Base-by-base conservation (phyloP, 2,113 vertebrate genomes). In the Nipponia nippon region DNA sequence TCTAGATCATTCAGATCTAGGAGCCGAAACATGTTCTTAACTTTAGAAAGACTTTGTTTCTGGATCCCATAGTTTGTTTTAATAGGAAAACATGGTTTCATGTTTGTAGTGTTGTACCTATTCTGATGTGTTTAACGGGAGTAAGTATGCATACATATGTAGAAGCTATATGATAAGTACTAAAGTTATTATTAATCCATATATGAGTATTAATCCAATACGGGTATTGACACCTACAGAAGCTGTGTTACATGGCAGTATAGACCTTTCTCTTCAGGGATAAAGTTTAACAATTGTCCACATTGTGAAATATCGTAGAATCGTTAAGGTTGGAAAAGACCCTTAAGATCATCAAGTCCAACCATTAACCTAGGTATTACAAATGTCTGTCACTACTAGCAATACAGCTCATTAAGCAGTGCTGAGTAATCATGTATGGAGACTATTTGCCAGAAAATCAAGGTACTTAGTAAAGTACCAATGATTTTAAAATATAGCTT, bases 401-500 rank as follows among this genome's bases (percentile, higher is more conserved):
- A 93, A 3, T 69, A 50, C 69, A 14, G 56, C 58, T 95, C 73
- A 19, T 92, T 94, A 75, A 44, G 56, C 42, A 79, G 61, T 77
- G 83, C 84, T 53, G 50, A 90, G 82, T 96, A 93, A 83, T 90
- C 55, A 21, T 53, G 26, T 70, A 12, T 76, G 84, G 90, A 97
- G 79, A 91, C 88, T 88, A 36, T 89, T 83, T 87, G 46, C 73
- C 82, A 88, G 87, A 82, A 95, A 95, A 95, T 95, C 87, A 94
- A 83, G 88, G 34, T 65, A 49, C 55, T 96, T 93, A 76, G 50
- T 83, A 56, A 63, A 96, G 55, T 92, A 84, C 85, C 70, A 84
- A 32, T 85, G 90, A 69, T 92, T 96, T 91, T 96, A 91, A 97
- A 95, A 94, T 90, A 83, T 8, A 95, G n/a, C 76, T 94, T 94